phyloP scores from a whole-genome alignment of 2,888 invertebrate genomes.

The Mesorhabditis sp. region DNA sequence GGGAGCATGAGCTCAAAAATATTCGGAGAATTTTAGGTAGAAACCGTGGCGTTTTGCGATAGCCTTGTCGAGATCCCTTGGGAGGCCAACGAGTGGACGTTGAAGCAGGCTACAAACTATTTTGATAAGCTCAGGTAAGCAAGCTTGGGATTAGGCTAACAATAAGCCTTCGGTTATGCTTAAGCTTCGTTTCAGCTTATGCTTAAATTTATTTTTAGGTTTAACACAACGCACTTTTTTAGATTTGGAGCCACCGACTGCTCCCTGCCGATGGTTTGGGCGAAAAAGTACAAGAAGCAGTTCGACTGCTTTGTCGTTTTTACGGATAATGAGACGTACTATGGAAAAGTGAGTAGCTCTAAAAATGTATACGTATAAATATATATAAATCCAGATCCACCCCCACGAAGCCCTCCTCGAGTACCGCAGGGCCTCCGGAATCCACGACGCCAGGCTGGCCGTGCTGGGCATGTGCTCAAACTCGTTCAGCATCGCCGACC shows the following conservation, averaged over 20 bases:
- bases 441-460: constrained; percentile 47
- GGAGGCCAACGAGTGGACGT: constrained; percentile 28
- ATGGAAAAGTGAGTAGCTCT: constrained; percentile 25
- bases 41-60: constrained; percentile 40
- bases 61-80: constrained; percentile 34
- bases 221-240: background rate
- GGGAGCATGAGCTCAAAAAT: background rate
- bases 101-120: constrained; percentile 28
- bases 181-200: too few relatives aligned
- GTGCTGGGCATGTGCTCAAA: constrained; percentile 58
- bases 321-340: constrained; percentile 64
- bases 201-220: background rate
- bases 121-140: constrained; percentile 24
- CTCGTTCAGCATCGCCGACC: constrained; percentile 59
- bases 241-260: constrained; percentile 54
- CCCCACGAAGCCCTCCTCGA: constrained; percentile 64
- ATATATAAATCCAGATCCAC: constrained; percentile 57
- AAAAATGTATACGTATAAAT: background rate
- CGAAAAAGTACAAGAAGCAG: constrained; percentile 65
- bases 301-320: constrained; percentile 75
- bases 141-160: too few relatives aligned
- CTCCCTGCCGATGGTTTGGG: constrained; percentile 69
- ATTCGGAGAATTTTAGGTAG: constrained; percentile 15
- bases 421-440: constrained; percentile 64
- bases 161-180: too few relatives aligned